A percentile compares a stretch with the other conserved stretches of the same genome.
Conservation (phyloP, 1,140 invertebrate species). For the Dendrolimus kikuchii region DNA sequence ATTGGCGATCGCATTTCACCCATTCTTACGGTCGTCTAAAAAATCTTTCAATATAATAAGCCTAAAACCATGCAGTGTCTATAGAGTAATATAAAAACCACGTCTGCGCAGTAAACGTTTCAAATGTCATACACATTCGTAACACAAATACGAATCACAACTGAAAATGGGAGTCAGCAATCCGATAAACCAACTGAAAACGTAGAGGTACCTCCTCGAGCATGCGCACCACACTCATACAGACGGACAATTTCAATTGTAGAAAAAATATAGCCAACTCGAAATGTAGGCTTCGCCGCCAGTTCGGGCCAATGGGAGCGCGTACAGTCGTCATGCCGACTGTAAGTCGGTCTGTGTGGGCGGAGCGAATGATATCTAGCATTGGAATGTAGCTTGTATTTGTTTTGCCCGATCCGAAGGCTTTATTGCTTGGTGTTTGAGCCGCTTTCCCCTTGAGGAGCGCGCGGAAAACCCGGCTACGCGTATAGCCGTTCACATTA, state of each 20-base stretch:
- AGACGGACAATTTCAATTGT: conserved; percentile 69
- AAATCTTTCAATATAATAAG: too few relatives aligned
- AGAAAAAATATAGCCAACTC: conserved; percentile 71
- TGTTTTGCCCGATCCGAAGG: conserved; percentile 67
- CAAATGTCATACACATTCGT: conserved; percentile 50
- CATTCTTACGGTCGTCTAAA: too few relatives aligned
- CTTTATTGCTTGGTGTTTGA: conserved; percentile 67
- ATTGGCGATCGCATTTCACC: too few relatives aligned
- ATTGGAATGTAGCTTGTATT: conserved; percentile 71
- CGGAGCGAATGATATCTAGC: conserved; percentile 70
- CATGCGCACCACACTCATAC: conserved; percentile 55
- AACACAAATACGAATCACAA: conserved; percentile 61
- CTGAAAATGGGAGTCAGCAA: conserved; percentile 31
- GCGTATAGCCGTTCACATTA: conserved; percentile 61
- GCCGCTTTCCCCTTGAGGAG: conserved; percentile 63
- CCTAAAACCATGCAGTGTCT: too few relatives aligned
- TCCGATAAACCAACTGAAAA: conserved; percentile 69
- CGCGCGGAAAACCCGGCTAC: conserved; percentile 52
- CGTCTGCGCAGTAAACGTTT: conserved; percentile 42
- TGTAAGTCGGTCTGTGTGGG: conserved; percentile 38
- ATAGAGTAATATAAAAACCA: conserved; percentile 5
- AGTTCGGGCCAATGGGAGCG: conserved; percentile 54
- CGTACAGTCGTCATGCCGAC: conserved; percentile 67
- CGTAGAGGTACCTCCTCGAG: conserved; percentile 62
- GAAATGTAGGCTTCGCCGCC: conserved; percentile 62